These are phyloP conservation scores for Trachelus stipa DNA, from an alignment of 2,888 invertebrate genomes.

Conservation along the genomic window DNA sequence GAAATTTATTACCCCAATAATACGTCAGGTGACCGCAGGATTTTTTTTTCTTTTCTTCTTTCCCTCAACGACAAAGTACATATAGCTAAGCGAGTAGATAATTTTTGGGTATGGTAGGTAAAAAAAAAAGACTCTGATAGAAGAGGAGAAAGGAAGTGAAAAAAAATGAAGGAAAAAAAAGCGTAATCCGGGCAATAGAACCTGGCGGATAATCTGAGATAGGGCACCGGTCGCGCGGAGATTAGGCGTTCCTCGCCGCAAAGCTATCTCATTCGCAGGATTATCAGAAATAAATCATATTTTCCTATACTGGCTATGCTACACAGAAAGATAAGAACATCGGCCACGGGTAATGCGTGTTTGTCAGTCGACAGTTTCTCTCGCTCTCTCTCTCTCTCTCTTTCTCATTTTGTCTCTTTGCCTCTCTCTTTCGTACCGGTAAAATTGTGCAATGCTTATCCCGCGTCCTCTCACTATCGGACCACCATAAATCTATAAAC, in stretches of 20 bases:
- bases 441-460: slow-evolving; percentile 44
- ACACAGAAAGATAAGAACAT: slow-evolving; percentile 43
- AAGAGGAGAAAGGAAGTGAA: slow-evolving; percentile 26
- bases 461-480: slow-evolving; percentile 31
- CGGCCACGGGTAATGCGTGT: slow-evolving; percentile 44
- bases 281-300: slow-evolving; percentile 67
- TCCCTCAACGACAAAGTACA: neutral
- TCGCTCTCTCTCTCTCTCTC: no score
- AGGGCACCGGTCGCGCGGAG: slow-evolving; percentile 40
- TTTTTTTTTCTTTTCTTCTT: slow-evolving; percentile 1
- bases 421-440: slow-evolving; percentile 23
- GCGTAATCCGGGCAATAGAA: slow-evolving; percentile 62
- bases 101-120: neutral
- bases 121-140: neutral
- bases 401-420: neutral
- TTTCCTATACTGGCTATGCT: slow-evolving; percentile 52
- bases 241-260: slow-evolving; percentile 57
- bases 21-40: slow-evolving; percentile 7
- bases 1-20: neutral
- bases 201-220: slow-evolving; percentile 60
- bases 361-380: slow-evolving; percentile 30
- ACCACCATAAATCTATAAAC: slow-evolving; percentile 58
- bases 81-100: neutral
- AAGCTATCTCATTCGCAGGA: slow-evolving; percentile 61
- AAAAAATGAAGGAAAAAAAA: slow-evolving; percentile 43